Evolutionary conservation across 2,113 vertebrate genomes (phyloP).

Genomic region (Procavia capensis): DNA sequence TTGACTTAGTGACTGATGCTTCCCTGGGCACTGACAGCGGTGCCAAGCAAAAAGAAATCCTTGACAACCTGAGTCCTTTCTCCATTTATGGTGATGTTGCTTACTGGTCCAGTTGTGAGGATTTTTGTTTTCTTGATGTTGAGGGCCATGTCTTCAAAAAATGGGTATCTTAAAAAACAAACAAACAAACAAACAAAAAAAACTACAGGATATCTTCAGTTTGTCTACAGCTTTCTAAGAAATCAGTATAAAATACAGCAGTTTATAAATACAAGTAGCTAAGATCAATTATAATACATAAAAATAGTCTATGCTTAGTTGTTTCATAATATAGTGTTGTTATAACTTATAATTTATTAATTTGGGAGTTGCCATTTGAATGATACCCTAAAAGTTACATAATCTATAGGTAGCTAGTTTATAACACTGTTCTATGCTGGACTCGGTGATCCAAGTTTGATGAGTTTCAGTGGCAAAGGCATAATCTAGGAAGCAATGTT

Average conservation of each 20-base stretch:
- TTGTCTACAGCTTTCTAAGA: slow-evolving; percentile 15
- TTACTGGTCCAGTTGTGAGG: no score
- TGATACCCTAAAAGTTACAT: not conserved
- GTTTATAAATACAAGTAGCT: slow-evolving; percentile 18
- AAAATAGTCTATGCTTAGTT: not conserved
- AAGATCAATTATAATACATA: not conserved
- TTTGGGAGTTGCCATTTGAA: not conserved
- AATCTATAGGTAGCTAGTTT: not conserved
- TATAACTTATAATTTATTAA: not conserved
- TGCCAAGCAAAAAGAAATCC: no score
- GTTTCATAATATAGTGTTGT: not conserved
- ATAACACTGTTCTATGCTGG: not conserved
- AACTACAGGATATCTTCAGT: not conserved
- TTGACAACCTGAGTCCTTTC: no score
- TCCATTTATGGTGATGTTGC: no score
- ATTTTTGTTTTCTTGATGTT: no score
- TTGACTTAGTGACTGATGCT: no score
- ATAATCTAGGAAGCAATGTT: not conserved
- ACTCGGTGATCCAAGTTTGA: not conserved
- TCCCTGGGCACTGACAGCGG: no score
- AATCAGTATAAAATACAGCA: slow-evolving; percentile 43
- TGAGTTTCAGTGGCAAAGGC: not conserved
- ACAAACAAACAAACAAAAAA: slow-evolving; percentile 32
- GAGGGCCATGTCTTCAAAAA: no score
- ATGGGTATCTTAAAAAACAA: no score